Conservation (phyloP, 2,113 vertebrate genomes). For the Fregetta grallaria region DNA sequence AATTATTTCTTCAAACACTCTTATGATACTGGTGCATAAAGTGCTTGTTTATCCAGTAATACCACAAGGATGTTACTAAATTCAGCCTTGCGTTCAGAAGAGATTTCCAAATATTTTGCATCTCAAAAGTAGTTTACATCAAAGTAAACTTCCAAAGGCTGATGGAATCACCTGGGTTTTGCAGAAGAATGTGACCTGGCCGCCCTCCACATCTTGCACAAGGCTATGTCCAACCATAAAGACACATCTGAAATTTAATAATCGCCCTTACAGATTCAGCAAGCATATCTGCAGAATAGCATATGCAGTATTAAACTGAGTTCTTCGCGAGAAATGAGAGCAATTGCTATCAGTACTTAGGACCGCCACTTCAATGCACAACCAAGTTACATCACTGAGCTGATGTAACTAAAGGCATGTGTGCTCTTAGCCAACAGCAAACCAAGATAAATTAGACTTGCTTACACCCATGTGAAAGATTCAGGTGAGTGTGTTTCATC, state of each 20-base stretch:
- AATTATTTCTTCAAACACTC: slow-evolving; percentile 36
- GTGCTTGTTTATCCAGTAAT: slow-evolving; percentile 30
- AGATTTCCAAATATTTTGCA: slow-evolving; percentile 40
- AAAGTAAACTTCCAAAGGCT: background rate
- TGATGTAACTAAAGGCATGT: fast-evolving
- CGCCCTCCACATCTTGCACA: fast-evolving
- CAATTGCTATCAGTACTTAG: fast-evolving
- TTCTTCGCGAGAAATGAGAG: background rate
- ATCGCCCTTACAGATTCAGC: background rate
- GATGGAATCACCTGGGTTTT: background rate
- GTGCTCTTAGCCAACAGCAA: background rate
- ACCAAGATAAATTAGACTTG: background rate
- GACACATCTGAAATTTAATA: background rate
- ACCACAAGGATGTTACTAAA: slow-evolving; percentile 9
- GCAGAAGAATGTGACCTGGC: background rate
- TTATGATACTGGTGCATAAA: background rate
- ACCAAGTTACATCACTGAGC: background rate
- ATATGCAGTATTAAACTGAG: background rate
- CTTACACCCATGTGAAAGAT: background rate
- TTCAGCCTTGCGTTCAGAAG: background rate
- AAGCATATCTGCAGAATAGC: background rate
- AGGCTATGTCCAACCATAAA: background rate
- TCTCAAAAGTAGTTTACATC: background rate
- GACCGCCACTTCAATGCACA: fast-evolving
- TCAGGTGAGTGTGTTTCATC: background rate